Conservation (phyloP, 2,797 vertebrate genomes). For the Danionella dracula region DNA sequence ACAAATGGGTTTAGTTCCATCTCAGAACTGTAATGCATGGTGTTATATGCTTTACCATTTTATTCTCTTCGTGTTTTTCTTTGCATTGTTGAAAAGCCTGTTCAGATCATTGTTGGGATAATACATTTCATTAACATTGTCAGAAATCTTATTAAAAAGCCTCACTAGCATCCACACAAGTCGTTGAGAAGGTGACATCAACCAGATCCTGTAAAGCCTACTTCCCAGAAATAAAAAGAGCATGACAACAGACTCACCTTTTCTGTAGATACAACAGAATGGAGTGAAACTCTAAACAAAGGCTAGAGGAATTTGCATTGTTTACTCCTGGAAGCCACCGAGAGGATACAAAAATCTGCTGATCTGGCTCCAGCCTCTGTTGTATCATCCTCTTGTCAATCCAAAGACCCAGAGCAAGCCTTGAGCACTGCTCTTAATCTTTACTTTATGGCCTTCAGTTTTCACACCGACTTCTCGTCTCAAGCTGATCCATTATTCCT, state of each 20-base stretch:
- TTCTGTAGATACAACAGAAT: too few relatives aligned
- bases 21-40: too few relatives aligned
- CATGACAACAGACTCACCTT: too few relatives aligned
- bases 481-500: background rate
- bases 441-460: slow-evolving; percentile 5
- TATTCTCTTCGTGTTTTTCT: too few relatives aligned
- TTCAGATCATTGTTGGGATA: too few relatives aligned
- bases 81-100: too few relatives aligned
- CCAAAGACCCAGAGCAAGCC: slow-evolving; percentile 17
- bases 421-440: slow-evolving; percentile 1
- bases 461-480: slow-evolving; percentile 3
- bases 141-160: too few relatives aligned
- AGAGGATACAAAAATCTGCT: slow-evolving; percentile 21
- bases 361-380: slow-evolving; percentile 7
- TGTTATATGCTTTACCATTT: too few relatives aligned
- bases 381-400: slow-evolving; percentile 15
- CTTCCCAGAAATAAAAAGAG: slow-evolving; percentile 31
- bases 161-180: too few relatives aligned
- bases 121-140: too few relatives aligned
- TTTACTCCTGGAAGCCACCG: slow-evolving; percentile 24
- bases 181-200: too few relatives aligned
- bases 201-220: background rate
- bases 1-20: too few relatives aligned
- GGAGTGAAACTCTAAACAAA: slow-evolving; percentile 7
- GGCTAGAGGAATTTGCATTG: slow-evolving; percentile 28